phyloP scores from a whole-genome alignment of 2,888 invertebrate species.

The Rhimphoctona megacephalus region DNA sequence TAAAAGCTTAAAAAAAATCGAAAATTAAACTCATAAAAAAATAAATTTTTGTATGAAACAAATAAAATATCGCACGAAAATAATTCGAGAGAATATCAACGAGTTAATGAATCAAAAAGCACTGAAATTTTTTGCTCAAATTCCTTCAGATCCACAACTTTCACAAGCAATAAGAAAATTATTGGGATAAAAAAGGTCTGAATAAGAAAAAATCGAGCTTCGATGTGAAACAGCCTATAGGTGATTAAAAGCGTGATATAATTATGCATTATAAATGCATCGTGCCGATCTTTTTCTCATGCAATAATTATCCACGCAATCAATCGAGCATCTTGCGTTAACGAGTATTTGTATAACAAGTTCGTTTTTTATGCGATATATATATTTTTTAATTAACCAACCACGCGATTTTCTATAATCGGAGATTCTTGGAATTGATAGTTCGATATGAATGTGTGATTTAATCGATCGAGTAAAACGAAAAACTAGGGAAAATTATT shows the following conservation, averaged over 20 bases:
- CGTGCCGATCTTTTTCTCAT: not conserved
- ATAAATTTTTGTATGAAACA: not conserved
- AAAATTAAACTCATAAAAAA: not conserved
- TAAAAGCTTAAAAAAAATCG: no score
- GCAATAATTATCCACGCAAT: conserved; percentile 42
- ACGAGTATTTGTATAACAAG: conserved; percentile 40
- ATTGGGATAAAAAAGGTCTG: not conserved
- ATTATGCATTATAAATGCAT: conserved; percentile 14
- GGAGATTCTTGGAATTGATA: conserved; percentile 29
- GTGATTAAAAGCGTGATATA: conserved; percentile 1
- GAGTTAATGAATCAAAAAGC: not conserved
- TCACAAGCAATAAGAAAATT: not conserved
- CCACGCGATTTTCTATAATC: conserved; percentile 11
- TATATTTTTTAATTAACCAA: not conserved
- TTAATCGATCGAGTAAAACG: conserved; percentile 23
- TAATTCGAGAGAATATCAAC: not conserved
- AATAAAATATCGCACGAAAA: not conserved
- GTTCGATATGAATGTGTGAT: conserved; percentile 4
- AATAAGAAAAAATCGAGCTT: not conserved
- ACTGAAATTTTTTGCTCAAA: not conserved
- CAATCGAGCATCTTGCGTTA: conserved; percentile 18
- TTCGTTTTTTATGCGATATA: conserved; percentile 7
- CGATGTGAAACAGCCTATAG: not conserved
- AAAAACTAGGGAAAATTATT: not conserved
- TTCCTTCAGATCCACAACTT: not conserved